A percentile compares a stretch with the other conserved stretches of the same genome.
These are phyloP conservation scores for Myrmecobius fasciatus DNA, from an alignment of 2,113 vertebrate genomes.

Conservation along the genomic window DNA sequence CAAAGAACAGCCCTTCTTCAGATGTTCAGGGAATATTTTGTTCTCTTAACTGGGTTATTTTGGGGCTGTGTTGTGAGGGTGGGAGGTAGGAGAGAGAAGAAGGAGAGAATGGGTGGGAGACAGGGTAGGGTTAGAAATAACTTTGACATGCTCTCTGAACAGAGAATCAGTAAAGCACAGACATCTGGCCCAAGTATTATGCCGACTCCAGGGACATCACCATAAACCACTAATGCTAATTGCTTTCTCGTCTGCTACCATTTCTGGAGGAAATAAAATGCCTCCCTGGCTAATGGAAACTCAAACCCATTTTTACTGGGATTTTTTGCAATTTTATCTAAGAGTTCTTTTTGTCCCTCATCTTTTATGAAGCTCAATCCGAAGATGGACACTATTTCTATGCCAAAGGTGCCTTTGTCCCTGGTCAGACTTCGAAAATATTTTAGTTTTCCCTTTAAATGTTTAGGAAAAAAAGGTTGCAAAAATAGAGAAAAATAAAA, in stretches of 20 bases:
- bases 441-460: not conserved
- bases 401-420: not conserved
- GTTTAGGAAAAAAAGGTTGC: not conserved
- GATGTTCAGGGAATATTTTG: constrained; percentile 58
- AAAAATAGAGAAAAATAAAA: not conserved
- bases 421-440: not conserved
- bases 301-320: constrained; percentile 39
- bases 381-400: not conserved
- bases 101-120: constrained; percentile 56
- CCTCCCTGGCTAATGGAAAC: constrained; percentile 72
- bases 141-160: constrained; percentile 63
- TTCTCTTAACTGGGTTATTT: constrained; percentile 68
- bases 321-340: constrained; percentile 42
- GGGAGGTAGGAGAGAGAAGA: constrained; percentile 48
- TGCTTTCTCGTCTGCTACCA: constrained; percentile 71
- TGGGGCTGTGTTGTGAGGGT: constrained; percentile 62
- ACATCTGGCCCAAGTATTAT: constrained; percentile 76
- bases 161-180: constrained; percentile 71
- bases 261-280: constrained; percentile 72
- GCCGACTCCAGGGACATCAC: constrained; percentile 58
- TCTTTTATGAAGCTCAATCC: not conserved
- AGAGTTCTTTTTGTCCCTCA: constrained; percentile 39
- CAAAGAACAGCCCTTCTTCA: constrained; percentile 52
- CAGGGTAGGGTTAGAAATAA: constrained; percentile 66
- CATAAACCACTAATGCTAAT: constrained; percentile 75